A percentile compares a stretch with the other conserved stretches of the same genome.
Conservation (phyloP, 2,113 vertebrate genomes). For the Ophiodon elongatus region DNA sequence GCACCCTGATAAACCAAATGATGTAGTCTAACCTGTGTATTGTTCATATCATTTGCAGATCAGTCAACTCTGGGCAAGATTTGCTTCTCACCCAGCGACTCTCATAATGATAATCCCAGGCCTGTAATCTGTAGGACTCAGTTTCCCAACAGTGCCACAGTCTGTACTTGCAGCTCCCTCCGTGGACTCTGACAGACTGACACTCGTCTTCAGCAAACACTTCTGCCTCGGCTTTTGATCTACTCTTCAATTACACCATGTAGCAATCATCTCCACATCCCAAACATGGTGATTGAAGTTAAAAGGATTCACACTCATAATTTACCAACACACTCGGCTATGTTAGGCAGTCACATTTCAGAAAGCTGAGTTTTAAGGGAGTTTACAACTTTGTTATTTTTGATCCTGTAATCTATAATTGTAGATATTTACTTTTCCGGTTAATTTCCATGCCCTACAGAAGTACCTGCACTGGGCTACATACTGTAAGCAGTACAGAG, state of each 20-base stretch:
- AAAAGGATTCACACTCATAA: conserved; percentile 74
- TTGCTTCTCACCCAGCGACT: conserved; percentile 34
- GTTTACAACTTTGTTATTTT: conserved; percentile 42
- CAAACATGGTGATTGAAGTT: conserved; percentile 74
- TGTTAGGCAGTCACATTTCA: conserved; percentile 38
- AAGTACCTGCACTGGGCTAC: conserved; percentile 2
- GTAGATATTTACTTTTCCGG: conserved; percentile 35
- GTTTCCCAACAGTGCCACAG: conserved; percentile 52
- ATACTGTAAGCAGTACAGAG: neutral
- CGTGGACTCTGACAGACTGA: conserved; percentile 35
- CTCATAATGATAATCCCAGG: conserved; percentile 59
- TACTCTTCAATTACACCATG: conserved; percentile 81
- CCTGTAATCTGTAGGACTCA: conserved; percentile 67
- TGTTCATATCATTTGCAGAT: conserved; percentile 28
- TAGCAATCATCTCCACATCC: conserved; percentile 78
- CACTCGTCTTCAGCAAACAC: conserved; percentile 66
- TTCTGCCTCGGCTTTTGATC: conserved; percentile 73
- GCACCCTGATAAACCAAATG: neutral
- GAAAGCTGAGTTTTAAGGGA: conserved; percentile 41
- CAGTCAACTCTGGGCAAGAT: conserved; percentile 7
- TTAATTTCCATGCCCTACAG: conserved; percentile 30
- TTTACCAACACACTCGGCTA: conserved; percentile 51
- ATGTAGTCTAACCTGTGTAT: neutral
- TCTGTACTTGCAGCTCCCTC: conserved; percentile 38
- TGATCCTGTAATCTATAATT: conserved; percentile 39